phyloP scores from a whole-genome alignment of 2,888 invertebrate species.

The Aelia acuminata region DNA sequence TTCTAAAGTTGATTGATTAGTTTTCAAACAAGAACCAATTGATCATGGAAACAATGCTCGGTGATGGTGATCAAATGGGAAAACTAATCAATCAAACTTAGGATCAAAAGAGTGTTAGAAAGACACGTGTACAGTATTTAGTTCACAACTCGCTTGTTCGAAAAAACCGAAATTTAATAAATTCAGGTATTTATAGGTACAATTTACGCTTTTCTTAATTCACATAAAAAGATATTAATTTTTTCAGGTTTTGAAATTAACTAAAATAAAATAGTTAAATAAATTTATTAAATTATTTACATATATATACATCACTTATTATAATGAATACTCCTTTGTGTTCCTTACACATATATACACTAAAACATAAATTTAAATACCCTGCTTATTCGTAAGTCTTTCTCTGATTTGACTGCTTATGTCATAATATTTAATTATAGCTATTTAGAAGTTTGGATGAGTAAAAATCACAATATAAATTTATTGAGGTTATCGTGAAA shows the following conservation, averaged over 20 bases:
- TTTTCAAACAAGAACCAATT: too few species aligned
- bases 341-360: neutral
- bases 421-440: neutral
- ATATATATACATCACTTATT: neutral
- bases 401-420: neutral
- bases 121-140: too few species aligned
- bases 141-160: too few species aligned
- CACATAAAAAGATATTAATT: neutral
- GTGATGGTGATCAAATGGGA: too few species aligned
- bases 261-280: neutral
- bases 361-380: neutral
- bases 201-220: neutral
- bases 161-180: too few species aligned
- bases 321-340: neutral
- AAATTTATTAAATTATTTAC: neutral
- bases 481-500: too few species aligned
- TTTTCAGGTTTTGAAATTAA: neutral
- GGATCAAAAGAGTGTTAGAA: too few species aligned
- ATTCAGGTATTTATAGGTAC: slow-evolving; percentile 2
- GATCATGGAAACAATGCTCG: too few species aligned
- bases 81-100: too few species aligned
- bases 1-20: too few species aligned
- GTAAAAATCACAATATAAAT: neutral
- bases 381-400: slow-evolving; percentile 21
- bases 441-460: neutral